Evolutionary conservation across 2,797 vertebrate genomes (phyloP), one percentile per base, ranked within the genome.

Genomic region (Dromococcyx pavoninus): DNA sequence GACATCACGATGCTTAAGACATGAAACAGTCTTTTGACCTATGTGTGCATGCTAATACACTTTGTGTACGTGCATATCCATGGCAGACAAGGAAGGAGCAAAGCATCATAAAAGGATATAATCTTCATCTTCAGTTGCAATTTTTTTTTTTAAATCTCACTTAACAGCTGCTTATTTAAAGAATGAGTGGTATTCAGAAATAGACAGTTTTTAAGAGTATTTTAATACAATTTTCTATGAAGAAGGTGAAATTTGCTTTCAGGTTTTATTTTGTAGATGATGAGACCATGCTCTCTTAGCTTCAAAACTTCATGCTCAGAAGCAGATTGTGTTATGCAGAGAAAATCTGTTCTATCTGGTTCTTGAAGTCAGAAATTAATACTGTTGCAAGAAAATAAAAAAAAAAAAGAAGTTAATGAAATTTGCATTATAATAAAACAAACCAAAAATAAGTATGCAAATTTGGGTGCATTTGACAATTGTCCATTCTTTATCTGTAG

Each of bases 51-150:
- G 32, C 10, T 69, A 70, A 75, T 85, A 8, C 32, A 15, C 25
- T 84, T 76, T 82, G 12, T 70, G 6, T 35, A 48, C 1, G 8
- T 10, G 5, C 18, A 82, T 32, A 82, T 33, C 41, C 44, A 85
- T 61, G 79, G n/a, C 81, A 87, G 48, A 46, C 62, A 14, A 66
- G 10, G 28, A 81, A 86, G 14, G 16, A 84, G 11, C 13, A 22
- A 69, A 72, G 4, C 13, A 64, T 48, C 65, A 89, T 84, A 33
- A 77, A 87, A 91, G 51, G 41, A 43, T 33, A 41, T 78, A 74
- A 95, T 95, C 93, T 91, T 80, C 66, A 67, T 44, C n/a, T 93
- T 21, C 15, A 32, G 58, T 70, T 86, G 7, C 56, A 88, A 46
- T 21, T 67, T 17, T 35, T 30, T 35, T 30, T 17, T 32, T 41